Conservation (phyloP, 2,113 vertebrate genomes). For the Micronycteris hirsuta region DNA sequence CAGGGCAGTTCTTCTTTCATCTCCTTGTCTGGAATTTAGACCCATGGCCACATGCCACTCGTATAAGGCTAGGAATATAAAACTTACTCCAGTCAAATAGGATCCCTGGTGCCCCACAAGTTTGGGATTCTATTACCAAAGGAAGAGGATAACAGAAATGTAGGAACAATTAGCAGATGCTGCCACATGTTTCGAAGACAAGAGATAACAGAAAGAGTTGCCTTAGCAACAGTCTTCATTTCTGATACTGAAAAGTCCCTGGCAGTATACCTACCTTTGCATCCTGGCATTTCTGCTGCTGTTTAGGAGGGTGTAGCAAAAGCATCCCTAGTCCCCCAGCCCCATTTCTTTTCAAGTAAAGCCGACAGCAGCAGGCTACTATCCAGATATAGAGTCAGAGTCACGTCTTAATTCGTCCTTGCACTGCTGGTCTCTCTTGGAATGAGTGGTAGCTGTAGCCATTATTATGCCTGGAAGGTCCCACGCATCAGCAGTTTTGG, state of each 20-base stretch:
- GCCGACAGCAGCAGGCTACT: neutral
- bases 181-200: neutral
- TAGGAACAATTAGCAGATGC: neutral
- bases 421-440: slow-evolving; percentile 55
- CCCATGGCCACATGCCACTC: neutral
- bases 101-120: neutral
- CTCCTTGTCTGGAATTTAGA: neutral
- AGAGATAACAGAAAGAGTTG: neutral
- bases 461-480: slow-evolving; percentile 54
- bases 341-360: neutral
- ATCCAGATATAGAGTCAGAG: neutral
- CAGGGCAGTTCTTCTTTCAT: neutral
- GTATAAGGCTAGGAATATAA: neutral
- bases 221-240: neutral
- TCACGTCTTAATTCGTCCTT: slow-evolving; percentile 56
- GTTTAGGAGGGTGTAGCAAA: neutral
- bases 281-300: neutral
- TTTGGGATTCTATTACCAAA: neutral
- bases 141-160: neutral
- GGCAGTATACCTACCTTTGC: neutral
- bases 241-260: neutral
- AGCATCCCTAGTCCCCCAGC: neutral
- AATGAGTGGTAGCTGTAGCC: slow-evolving; percentile 46
- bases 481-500: slow-evolving; percentile 66
- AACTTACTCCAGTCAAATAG: neutral